Conservation (phyloP, 2,888 invertebrate genomes). For the Pogonocherus hispidulus region DNA sequence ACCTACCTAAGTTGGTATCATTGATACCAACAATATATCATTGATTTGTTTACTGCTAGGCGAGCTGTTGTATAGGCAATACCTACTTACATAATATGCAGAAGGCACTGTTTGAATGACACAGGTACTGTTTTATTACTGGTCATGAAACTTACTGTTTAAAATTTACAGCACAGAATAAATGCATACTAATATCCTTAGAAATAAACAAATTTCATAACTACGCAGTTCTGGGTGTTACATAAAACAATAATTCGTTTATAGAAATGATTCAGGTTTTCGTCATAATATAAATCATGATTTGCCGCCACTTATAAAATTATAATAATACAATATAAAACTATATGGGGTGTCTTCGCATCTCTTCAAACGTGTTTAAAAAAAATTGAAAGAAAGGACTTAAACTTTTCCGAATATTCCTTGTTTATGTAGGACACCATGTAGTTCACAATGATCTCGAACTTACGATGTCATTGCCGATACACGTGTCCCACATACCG, state of each 20-base stretch:
- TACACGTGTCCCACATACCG: constrained; percentile 11
- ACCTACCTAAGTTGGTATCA: no score
- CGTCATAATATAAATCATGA: not conserved
- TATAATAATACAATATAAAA: not conserved
- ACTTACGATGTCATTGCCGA: not conserved
- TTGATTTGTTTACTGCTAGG: no score
- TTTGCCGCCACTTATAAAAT: constrained; percentile 9
- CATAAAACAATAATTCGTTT: constrained; percentile 17
- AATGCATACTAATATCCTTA: not conserved
- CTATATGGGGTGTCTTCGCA: no score
- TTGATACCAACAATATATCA: no score
- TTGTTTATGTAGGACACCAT: no score
- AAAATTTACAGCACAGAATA: not conserved
- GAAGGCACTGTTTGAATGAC: not conserved
- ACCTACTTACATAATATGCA: no score
- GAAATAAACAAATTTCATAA: constrained; percentile 7
- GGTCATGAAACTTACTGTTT: not conserved
- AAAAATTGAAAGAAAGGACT: no score
- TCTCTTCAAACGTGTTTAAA: no score
- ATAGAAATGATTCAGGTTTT: constrained; percentile 19
- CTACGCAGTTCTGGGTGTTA: constrained; percentile 9
- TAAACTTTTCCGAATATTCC: no score
- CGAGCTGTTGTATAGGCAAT: no score
- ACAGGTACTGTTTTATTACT: not conserved
- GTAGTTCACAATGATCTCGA: no score